Conservation (phyloP, 2,113 vertebrate species). For the Ondatra zibethicus region DNA sequence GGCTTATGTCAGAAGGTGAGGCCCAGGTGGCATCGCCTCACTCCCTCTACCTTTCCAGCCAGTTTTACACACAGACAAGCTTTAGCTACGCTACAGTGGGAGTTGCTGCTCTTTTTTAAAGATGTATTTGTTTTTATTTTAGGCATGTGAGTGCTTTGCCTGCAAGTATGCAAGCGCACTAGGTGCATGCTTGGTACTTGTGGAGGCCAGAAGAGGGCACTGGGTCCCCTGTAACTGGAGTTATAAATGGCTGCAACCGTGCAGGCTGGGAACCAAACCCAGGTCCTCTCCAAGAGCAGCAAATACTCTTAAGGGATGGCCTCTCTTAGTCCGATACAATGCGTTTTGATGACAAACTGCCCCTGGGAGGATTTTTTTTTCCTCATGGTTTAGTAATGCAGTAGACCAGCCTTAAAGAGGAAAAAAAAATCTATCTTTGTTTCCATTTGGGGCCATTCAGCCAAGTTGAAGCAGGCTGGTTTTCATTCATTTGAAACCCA, state of each 20-base stretch:
- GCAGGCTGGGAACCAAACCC: background rate
- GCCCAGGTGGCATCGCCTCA: background rate
- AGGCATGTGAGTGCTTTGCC: background rate
- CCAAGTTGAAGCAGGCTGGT: background rate
- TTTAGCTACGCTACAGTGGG: background rate
- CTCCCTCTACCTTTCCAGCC: background rate
- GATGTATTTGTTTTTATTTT: background rate
- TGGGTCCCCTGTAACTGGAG: background rate
- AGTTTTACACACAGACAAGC: background rate
- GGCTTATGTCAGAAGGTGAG: slow-evolving; percentile 11
- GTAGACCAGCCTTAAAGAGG: background rate
- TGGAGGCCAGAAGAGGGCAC: background rate
- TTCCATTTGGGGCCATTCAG: background rate
- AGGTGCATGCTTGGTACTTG: background rate
- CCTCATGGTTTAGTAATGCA: background rate
- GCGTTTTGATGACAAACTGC: background rate
- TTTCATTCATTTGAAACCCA: slow-evolving; percentile 55
- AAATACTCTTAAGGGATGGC: background rate
- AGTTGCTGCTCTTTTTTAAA: background rate
- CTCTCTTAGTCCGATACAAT: background rate
- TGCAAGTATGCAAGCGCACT: background rate
- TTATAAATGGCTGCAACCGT: background rate
- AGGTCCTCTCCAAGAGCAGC: too few species aligned
- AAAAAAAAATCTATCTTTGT: slow-evolving; percentile 8
- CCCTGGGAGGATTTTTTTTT: background rate